Evolutionary conservation across 1,140 invertebrate genomes (phyloP), one percentile per base, ranked within the genome.

Genomic region (Pectinophora gossypiella): DNA sequence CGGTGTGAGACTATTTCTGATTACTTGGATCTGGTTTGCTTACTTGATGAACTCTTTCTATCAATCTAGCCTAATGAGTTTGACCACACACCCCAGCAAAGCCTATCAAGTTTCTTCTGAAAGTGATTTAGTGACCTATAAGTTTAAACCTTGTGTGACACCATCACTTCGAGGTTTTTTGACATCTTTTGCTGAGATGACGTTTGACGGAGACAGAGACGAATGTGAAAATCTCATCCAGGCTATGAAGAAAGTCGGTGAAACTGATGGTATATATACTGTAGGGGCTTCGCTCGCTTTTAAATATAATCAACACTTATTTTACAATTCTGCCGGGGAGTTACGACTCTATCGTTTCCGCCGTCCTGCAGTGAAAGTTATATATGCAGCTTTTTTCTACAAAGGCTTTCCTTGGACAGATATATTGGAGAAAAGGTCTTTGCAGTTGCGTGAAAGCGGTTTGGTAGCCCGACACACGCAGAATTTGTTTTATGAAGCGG

Each of bases 381-480:
- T 42, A 42, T 16, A 1, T 3, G 38, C 62, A 0, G 67, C 70
- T 13, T 83, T 73, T 19, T 27, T 74, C 0, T 65, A 78, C 19
- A 80, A 80, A 51, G 79, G 76, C 4, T 83, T 83, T 48, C 79
- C 79, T 0, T 22, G 73, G 20, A 3, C 44, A 0, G 16, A 56
- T 0, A 56, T 46, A 9, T 36, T 83, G 6, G 45, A 68, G 10
- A 22, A 18, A 7, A 48, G 57, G 9, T 36, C 62, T 4, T 40
- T 75, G 1, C 59, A 59, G 5, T 10, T 80, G 9, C 58, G 70
- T 48, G 79, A 83, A 42, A 69, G 48, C 22, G 79, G 79, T 12
- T 38, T 78, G 1, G 59, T 76, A 0, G 36, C 56, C 1, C 38
- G 23, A 40, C 42, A 45, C 32, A n/a, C n/a, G 9, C 43, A 19